Evolutionary conservation across 2,888 invertebrate genomes (phyloP).

Genomic region (Balanococcus diminutus): DNA sequence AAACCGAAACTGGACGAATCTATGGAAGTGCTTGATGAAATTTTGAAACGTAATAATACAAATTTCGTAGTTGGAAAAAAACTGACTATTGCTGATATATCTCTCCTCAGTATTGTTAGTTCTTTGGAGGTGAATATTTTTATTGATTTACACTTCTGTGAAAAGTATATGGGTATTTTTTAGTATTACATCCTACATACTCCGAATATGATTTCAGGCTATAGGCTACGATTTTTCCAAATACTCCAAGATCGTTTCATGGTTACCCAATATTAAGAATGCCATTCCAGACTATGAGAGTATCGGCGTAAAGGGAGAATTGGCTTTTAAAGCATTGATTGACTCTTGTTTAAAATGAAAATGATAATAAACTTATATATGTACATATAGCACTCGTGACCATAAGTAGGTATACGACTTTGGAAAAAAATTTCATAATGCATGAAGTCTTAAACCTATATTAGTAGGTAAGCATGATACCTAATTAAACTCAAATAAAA

Average conservation of each 20-base stretch:
- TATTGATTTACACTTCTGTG: no score
- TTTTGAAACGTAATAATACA: slow-evolving; percentile 27
- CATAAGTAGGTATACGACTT: no score
- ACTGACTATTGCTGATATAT: slow-evolving; percentile 51
- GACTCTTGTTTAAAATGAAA: slow-evolving; percentile 32
- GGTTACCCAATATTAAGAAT: slow-evolving; percentile 45
- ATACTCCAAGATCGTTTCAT: neutral
- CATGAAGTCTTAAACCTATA: no score
- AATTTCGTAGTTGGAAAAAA: slow-evolving; percentile 44
- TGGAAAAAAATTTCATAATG: no score
- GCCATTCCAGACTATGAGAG: slow-evolving; percentile 33
- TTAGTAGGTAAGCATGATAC: no score
- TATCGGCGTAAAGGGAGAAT: slow-evolving; percentile 27
- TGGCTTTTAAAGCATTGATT: slow-evolving; percentile 47
- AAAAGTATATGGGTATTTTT: no score
- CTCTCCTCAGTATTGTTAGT: neutral
- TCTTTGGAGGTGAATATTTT: slow-evolving; percentile 47
- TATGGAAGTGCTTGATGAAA: slow-evolving; percentile 42
- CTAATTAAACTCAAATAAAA: no score
- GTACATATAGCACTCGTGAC: no score
- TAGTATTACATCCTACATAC: neutral
- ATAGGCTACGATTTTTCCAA: slow-evolving; percentile 38
- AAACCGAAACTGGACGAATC: slow-evolving; percentile 51
- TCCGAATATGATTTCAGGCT: slow-evolving; percentile 5
- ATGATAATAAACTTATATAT: no score